These are phyloP conservation scores for Drosophila miranda DNA, from an alignment of 1,140 invertebrate genomes.

Conservation along the genomic window DNA sequence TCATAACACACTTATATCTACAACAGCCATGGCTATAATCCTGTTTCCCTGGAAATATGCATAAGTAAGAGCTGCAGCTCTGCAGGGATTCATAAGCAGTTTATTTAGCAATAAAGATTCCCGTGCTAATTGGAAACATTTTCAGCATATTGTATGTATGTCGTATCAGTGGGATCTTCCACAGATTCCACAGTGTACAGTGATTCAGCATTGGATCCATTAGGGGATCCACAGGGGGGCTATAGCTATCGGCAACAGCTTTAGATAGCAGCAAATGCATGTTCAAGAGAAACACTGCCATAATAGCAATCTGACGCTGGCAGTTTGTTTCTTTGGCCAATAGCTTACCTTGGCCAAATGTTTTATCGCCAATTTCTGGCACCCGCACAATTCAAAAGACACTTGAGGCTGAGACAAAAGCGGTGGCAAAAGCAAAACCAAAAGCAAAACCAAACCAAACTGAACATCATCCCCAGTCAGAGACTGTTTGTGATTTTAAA, in stretches of 20 bases:
- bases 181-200: too few species aligned
- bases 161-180: too few species aligned
- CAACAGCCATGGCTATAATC: conserved; percentile 6
- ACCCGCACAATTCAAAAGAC: conserved; percentile 32
- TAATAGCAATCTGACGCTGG: conserved; percentile 54
- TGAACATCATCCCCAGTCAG: conserved; percentile 11
- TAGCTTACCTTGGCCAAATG: conserved; percentile 39
- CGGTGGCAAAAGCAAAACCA: conserved; percentile 14
- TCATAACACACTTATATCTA: conserved; percentile 31
- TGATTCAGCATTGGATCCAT: conserved; percentile 12
- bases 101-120: too few species aligned
- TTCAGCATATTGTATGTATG: too few species aligned
- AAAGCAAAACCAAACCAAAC: conserved; percentile 22
- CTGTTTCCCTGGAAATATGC: too few species aligned
- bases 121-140: too few species aligned
- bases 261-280: conserved; percentile 52
- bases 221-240: not conserved
- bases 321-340: conserved; percentile 28
- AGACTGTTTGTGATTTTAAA: conserved; percentile 58
- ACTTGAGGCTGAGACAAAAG: conserved; percentile 35
- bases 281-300: conserved; percentile 40
- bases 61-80: too few species aligned
- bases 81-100: too few species aligned
- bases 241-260: not conserved
- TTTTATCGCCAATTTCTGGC: conserved; percentile 13